These are phyloP conservation scores for Xerus inauris DNA, from an alignment of 2,113 vertebrate genomes.

Conservation along the genomic window DNA sequence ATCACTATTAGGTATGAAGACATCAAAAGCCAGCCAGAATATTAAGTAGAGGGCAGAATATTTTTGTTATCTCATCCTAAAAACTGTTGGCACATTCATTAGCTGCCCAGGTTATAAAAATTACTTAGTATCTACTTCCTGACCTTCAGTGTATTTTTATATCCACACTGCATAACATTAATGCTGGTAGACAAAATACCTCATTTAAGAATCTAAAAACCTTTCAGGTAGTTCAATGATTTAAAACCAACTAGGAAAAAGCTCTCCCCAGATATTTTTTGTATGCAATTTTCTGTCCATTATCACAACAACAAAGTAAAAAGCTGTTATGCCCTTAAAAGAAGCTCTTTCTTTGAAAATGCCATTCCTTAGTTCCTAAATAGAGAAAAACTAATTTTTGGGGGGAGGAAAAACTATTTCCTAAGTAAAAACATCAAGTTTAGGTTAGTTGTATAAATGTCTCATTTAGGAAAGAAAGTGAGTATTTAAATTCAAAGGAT, in stretches of 20 bases:
- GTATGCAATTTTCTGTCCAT: constrained; percentile 42
- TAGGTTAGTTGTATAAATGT: constrained; percentile 63
- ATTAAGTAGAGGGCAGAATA: constrained; percentile 20
- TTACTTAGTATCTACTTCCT: constrained; percentile 12
- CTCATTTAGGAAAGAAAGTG: constrained; percentile 60
- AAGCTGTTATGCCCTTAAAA: constrained; percentile 35
- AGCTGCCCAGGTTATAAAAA: constrained; percentile 56
- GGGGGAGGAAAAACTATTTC: background rate
- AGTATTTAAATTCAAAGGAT: constrained; percentile 53
- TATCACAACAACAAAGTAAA: constrained; percentile 43
- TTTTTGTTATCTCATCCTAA: background rate
- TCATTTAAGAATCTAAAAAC: constrained; percentile 49
- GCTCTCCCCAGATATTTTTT: constrained; percentile 18
- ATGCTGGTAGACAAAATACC: constrained; percentile 45
- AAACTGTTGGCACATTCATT: constrained; percentile 38
- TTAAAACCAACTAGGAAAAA: constrained; percentile 57
- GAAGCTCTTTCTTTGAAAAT: constrained; percentile 57
- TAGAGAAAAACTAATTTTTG: background rate
- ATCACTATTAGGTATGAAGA: constrained; percentile 10
- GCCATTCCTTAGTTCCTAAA: constrained; percentile 52
- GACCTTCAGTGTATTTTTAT: background rate
- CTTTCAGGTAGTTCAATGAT: constrained; percentile 35
- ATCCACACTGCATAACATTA: constrained; percentile 25
- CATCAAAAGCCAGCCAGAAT: constrained; percentile 16
- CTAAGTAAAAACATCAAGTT: constrained; percentile 67